A percentile compares a stretch with the other conserved stretches of the same genome.
Conservation (phyloP, 2,797 vertebrate genomes). For the Acomys russatus region DNA sequence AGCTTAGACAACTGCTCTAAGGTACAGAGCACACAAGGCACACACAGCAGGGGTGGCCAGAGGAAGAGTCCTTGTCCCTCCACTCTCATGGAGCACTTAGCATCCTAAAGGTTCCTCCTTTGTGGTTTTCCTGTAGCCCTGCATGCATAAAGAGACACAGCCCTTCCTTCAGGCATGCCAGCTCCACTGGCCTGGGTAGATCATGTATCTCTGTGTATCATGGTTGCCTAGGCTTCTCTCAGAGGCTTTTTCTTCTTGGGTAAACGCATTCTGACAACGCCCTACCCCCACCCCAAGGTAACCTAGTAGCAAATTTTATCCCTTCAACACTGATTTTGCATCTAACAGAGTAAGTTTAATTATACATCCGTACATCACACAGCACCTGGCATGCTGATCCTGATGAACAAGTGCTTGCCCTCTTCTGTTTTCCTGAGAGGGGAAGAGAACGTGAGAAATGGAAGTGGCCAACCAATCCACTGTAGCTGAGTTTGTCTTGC, state of each 20-base stretch:
- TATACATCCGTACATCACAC: not conserved
- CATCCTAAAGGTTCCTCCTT: not conserved
- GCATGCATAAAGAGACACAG: not conserved
- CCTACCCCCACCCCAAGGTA: not conserved
- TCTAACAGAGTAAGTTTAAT: not conserved
- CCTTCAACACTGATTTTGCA: not conserved
- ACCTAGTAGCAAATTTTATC: not conserved
- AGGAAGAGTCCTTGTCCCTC: not conserved
- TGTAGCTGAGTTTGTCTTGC: conserved; percentile 72
- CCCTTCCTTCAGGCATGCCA: not conserved
- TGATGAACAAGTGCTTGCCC: not conserved
- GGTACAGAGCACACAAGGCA: not conserved
- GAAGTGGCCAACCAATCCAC: conserved; percentile 53
- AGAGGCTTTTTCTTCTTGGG: conserved; percentile 16
- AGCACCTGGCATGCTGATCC: not conserved
- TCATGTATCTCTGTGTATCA: not conserved
- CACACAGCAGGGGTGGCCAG: not conserved
- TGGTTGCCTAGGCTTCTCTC: not conserved
- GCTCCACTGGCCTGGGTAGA: not conserved
- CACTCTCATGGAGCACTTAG: not conserved
- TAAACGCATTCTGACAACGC: not conserved
- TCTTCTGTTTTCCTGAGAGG: conserved; percentile 24
- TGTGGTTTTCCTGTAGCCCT: not conserved
- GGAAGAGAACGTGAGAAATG: conserved; percentile 65
- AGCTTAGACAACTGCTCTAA: not conserved